These are phyloP conservation scores for Oreochromis tanganicae DNA, from an alignment of 2,113 vertebrate genomes.

Conservation along the genomic window DNA sequence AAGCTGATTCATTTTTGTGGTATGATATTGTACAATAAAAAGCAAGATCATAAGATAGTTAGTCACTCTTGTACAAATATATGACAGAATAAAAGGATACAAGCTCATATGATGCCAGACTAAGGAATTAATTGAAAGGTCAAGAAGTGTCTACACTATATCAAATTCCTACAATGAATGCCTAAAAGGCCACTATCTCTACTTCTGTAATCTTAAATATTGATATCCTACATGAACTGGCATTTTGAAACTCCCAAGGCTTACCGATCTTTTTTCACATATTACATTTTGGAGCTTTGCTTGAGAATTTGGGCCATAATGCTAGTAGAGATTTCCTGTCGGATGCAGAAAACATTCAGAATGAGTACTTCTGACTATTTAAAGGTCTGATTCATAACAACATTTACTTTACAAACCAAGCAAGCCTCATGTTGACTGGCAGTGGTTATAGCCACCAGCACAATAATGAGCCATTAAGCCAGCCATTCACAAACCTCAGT, in stretches of 20 bases:
- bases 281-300: neutral
- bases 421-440: neutral
- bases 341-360: neutral
- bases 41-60: neutral
- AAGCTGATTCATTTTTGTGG: neutral
- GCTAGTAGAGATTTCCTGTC: neutral
- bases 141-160: neutral
- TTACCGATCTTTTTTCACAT: neutral
- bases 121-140: neutral
- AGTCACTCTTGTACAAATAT: neutral
- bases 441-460: neutral
- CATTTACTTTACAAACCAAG: neutral
- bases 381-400: neutral
- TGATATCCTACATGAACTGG: neutral
- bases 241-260: neutral
- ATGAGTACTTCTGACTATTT: neutral
- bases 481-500: neutral
- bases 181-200: neutral
- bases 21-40: neutral
- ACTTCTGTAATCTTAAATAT: neutral
- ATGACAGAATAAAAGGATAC: neutral
- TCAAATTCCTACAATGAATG: neutral
- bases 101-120: neutral
- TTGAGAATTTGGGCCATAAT: neutral
- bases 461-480: conserved; percentile 1